These are phyloP conservation scores for Ectemnius continuus DNA, from an alignment of 2,888 invertebrate species.

Conservation along the genomic window DNA sequence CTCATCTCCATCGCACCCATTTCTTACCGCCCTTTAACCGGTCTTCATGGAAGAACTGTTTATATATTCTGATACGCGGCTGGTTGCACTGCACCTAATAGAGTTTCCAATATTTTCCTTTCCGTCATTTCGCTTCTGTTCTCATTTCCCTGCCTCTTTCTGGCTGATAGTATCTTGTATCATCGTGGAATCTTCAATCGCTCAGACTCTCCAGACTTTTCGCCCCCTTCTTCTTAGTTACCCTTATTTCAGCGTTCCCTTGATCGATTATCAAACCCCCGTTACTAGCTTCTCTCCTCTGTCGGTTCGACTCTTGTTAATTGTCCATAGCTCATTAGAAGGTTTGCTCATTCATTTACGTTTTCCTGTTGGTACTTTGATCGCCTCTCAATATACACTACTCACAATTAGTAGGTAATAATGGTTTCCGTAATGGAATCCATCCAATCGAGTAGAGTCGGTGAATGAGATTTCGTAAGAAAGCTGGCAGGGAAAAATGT, in stretches of 20 bases:
- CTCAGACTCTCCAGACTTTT: neutral
- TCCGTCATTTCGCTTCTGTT: slow-evolving; percentile 49
- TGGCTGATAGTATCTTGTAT: slow-evolving; percentile 13
- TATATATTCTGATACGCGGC: slow-evolving; percentile 67
- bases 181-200: neutral
- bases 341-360: slow-evolving; percentile 15
- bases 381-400: too few species aligned
- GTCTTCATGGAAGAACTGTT: slow-evolving; percentile 63
- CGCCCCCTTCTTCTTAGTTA: slow-evolving; percentile 9
- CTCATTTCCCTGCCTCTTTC: slow-evolving; percentile 17
- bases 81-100: slow-evolving; percentile 67
- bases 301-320: slow-evolving; percentile 36
- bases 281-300: slow-evolving; percentile 23
- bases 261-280: slow-evolving; percentile 55
- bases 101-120: slow-evolving; percentile 71
- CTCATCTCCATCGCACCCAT: slow-evolving; percentile 17
- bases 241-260: slow-evolving; percentile 27
- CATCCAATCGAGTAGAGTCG: too few species aligned
- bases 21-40: slow-evolving; percentile 29
- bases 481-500: too few species aligned
- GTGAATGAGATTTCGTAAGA: too few species aligned
- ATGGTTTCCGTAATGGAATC: too few species aligned
- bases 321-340: slow-evolving; percentile 53
- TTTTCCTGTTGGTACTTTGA: too few species aligned
- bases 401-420: too few species aligned